Evolutionary conservation across 2,888 invertebrate species (phyloP), one percentile per base, ranked within the genome.

Genomic region (Sericinus montela): DNA sequence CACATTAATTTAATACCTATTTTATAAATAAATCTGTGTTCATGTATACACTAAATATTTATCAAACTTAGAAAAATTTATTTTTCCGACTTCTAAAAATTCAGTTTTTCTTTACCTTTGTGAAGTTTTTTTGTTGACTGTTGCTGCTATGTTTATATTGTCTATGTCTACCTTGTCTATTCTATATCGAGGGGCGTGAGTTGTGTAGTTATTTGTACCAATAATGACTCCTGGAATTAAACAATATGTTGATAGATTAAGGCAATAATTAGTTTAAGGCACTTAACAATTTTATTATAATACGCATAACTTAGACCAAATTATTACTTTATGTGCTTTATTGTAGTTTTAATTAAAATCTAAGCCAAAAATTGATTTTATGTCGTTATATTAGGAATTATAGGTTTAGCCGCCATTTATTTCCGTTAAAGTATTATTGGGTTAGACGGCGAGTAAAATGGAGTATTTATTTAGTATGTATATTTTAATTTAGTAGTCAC

Each of bases 331-430:
- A 82, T 75, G 75, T 86, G 86, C 87, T 88, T 88, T 87, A 84
- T 83, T 62, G 68, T 88, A 88, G 86, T 69, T 77, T 60, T 86
- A 88, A 82, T 87, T 87, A 85, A 77, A 85, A 80, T 83, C 76
- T 88, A 88, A 87, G 88, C 88, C 88, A 88, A 88, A 88, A 85
- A 88, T 88, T 87, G 86, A 83, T 82, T 86, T 82, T 77, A 84
- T 79, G 72, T 80, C 71, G 75, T 80, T 81, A 79, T 60, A 63
- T 62, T 84, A 81, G 75, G 34, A 32, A 23, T 69, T 72, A 77
- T 81, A 80, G 73, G 67, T 65, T 57, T 69, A 73, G 78, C 67
- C 67, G 72, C 71, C 68, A 74, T 79, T 75, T 79, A 73, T 78
- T 75, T 80, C 80, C 80, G 76, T 75, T 73, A 73, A 84, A 87